Base-by-base conservation (phyloP, 1,140 invertebrate genomes). In the Popillia japonica region DNA sequence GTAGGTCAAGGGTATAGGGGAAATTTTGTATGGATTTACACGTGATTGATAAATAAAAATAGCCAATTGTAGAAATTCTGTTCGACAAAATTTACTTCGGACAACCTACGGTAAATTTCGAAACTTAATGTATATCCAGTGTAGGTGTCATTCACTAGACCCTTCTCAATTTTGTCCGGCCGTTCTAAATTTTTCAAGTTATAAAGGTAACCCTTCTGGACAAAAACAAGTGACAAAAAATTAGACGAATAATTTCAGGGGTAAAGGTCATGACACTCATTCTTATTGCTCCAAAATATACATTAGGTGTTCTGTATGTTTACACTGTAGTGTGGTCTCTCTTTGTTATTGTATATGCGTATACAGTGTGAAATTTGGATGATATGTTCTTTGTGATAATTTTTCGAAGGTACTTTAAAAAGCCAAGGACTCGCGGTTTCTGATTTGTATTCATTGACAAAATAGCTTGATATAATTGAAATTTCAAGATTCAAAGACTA, bases 101-200 rank as follows among this genome's bases (percentile, higher is more conserved):
- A 14, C 9, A 2, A 14, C 14, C 42, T 44, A 14, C 14, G 14
- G n/a, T 55, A 55, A 55, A 55, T 7, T 17, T 14, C 17, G 6
- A 55, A 55, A 17, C 48, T 55, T 55, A 55, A 55, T 55, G 48
- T 55, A 17, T n/a, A 55, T 55, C 17, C 48, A 55, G 14, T 55
- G 48, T 55, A 55, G 48, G 48, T 17, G 48, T 55, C 48, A 55
- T 55, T 55, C 48, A 55, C 0, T n/a, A 55, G 48, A 55, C 48
- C 48, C 48, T 55, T 55, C 17, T 55, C 48, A 55, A 14, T 55
- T 55, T 17, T 55, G 48, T 17, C 14, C 17, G 6, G 2, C 48
- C 48, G 17, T 2, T 20, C 4, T 55, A 6, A 55, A 55, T 55
- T 55, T 17, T 55, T 55, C 4, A 55, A 17, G 17, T 55, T 17